phyloP scores from a whole-genome alignment of 2,888 invertebrate genomes.

The Coelopa pilipes region DNA sequence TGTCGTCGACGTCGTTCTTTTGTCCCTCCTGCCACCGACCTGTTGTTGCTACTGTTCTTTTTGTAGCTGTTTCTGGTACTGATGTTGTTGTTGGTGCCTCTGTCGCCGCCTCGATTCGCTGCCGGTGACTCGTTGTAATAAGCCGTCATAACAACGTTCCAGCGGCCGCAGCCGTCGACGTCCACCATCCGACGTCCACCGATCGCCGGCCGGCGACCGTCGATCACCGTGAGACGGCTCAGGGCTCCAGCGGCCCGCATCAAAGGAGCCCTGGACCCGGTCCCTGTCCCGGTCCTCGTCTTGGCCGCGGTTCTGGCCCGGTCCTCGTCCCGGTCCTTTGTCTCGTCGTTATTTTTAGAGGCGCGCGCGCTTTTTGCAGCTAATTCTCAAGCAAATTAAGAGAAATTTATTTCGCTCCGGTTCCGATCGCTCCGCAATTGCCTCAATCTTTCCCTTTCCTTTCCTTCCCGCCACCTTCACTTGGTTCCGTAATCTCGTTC shows the following conservation, averaged over 20 bases:
- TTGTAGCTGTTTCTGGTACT: neutral
- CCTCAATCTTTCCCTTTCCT: no score
- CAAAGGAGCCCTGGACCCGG: neutral
- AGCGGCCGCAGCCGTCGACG: neutral
- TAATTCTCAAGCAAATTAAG: slow-evolving; percentile 6
- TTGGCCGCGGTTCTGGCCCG: no score
- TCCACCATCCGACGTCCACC: neutral
- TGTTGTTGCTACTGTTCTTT: no score
- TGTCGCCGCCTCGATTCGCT: neutral
- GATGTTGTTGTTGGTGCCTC: slow-evolving; percentile 7
- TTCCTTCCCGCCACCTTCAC: no score
- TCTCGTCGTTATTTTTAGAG: neutral
- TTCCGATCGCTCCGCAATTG: neutral
- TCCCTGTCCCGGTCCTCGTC: no score
- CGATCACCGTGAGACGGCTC: neutral
- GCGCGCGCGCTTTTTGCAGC: neutral
- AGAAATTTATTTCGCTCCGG: neutral
- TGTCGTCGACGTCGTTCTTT: no score
- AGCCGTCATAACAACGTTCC: slow-evolving; percentile 33
- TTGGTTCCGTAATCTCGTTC: no score
- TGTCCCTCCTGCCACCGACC: neutral
- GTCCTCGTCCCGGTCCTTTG: no score
- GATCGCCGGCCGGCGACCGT: neutral
- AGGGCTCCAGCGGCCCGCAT: neutral
- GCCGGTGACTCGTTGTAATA: slow-evolving; percentile 33